Evolutionary conservation across 2,797 vertebrate species (phyloP), one percentile per base, ranked within the genome.

Genomic region (Cossypha caffra): DNA sequence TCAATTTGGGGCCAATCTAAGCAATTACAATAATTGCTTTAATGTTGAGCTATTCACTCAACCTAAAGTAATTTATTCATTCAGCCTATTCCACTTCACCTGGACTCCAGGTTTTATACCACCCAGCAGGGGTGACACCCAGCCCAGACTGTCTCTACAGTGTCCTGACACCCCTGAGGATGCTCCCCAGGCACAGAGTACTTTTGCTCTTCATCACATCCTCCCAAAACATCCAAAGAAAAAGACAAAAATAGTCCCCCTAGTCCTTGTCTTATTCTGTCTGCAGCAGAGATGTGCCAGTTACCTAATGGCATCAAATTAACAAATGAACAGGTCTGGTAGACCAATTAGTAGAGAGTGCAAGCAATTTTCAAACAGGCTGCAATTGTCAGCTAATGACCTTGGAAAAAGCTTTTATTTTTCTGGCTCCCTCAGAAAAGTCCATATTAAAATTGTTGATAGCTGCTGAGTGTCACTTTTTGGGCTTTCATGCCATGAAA

Each of bases 301-400:
- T 83, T 90, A 95, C 92, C 95, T 93, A 94, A 95, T 96, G 91
- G 92, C 95, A 92, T 97, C 93, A 97, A 97, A 96, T 96, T 96
- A 96, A 91, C 88, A 95, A 93, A 91, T 77, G 94, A 95, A 91
- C 95, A 96, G 90, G 93, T 92, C 92, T 94, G 88, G 52, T 82
- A 92, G 82, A 82, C 81, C 91, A 96, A 95, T 96, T 96, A 97
- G 82, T 69, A 90, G 82, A 81, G 90, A 95, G 81, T 76, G 86
- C 92, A 94, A 88, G 88, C 76, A 68, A 76, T 95, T 93, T 94
- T 94, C 88, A 93, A 93, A 90, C 48, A 82, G 88, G 68, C 74
- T 92, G 67, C 77, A 93, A 73, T 58, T 97, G 96, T 96, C 93
- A 94, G 90, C 86, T 92, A 89, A 93, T 96, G 90, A 95, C 94